Conservation (phyloP, 2,113 vertebrate genomes). For the Circaetus gallicus region DNA sequence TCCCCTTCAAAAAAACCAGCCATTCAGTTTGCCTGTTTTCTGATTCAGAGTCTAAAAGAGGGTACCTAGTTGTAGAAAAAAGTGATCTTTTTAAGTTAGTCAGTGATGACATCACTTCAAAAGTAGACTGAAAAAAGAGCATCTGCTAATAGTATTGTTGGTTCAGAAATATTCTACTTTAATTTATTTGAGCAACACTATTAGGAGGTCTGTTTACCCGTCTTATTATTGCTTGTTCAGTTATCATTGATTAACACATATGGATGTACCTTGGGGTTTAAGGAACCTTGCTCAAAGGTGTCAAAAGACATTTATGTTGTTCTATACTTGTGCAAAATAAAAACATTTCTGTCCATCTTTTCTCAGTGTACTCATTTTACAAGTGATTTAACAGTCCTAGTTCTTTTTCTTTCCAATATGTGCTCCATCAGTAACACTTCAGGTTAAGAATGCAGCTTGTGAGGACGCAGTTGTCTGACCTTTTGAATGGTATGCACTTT, state of each 20-base stretch:
- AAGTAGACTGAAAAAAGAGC: neutral
- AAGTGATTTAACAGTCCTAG: neutral
- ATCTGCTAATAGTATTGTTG: neutral
- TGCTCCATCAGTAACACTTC: neutral
- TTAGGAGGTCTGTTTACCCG: neutral
- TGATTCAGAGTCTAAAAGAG: neutral
- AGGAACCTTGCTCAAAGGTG: neutral
- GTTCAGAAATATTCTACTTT: neutral
- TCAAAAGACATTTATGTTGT: constrained; percentile 8
- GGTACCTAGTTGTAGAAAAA: neutral
- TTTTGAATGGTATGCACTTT: neutral
- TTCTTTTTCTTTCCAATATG: neutral
- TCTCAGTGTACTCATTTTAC: neutral
- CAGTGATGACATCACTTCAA: neutral
- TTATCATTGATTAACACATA: neutral
- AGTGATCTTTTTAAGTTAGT: neutral
- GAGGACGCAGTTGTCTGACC: neutral
- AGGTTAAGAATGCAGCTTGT: neutral
- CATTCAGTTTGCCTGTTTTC: neutral
- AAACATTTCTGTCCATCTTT: constrained; percentile 7
- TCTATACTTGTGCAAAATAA: constrained; percentile 32
- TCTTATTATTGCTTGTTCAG: neutral
- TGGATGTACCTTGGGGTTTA: neutral
- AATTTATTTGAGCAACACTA: neutral
- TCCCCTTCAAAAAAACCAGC: neutral